Evolutionary conservation across 1,140 invertebrate species (phyloP).

Genomic region (Leptinotarsa undecemlineata): DNA sequence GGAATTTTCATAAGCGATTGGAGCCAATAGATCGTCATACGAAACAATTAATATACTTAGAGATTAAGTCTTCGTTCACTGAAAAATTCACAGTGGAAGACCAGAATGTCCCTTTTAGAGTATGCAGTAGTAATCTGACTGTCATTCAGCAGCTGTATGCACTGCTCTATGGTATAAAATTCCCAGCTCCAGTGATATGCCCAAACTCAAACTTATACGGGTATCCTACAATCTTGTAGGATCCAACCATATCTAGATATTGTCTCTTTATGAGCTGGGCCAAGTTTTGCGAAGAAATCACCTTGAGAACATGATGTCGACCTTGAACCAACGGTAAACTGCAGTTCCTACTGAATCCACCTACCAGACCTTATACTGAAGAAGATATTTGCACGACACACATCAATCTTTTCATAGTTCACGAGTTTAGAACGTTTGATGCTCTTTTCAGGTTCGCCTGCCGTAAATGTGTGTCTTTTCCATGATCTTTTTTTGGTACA

Average conservation of each 20-base stretch:
- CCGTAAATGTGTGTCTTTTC: background rate
- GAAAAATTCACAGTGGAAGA: slow-evolving; percentile 52
- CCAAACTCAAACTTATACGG: slow-evolving; percentile 70
- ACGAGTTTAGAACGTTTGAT: background rate
- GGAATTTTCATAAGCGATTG: too few relatives aligned
- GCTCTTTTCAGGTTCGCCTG: background rate
- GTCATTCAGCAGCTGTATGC: slow-evolving; percentile 63
- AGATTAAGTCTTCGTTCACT: slow-evolving; percentile 85
- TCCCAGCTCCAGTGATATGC: too few relatives aligned
- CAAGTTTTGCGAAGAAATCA: slow-evolving; percentile 48
- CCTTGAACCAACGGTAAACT: slow-evolving; percentile 54
- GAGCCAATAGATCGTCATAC: background rate
- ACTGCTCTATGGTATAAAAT: too few relatives aligned
- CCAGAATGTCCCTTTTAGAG: slow-evolving; percentile 71
- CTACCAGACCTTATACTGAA: slow-evolving; percentile 62
- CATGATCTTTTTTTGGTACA: too few relatives aligned
- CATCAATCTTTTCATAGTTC: slow-evolving; percentile 47
- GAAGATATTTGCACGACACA: slow-evolving; percentile 64
- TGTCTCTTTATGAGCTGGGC: too few relatives aligned
- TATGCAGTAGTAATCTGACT: slow-evolving; percentile 35
- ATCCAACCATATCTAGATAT: slow-evolving; percentile 21
- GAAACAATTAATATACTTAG: slow-evolving; percentile 32
- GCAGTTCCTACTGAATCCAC: slow-evolving; percentile 62
- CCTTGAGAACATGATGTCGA: too few relatives aligned
- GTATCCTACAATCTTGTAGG: slow-evolving; percentile 81